These are phyloP conservation scores for Thamnaconus septentrionalis DNA, from an alignment of 2,113 vertebrate genomes.

Conservation along the genomic window DNA sequence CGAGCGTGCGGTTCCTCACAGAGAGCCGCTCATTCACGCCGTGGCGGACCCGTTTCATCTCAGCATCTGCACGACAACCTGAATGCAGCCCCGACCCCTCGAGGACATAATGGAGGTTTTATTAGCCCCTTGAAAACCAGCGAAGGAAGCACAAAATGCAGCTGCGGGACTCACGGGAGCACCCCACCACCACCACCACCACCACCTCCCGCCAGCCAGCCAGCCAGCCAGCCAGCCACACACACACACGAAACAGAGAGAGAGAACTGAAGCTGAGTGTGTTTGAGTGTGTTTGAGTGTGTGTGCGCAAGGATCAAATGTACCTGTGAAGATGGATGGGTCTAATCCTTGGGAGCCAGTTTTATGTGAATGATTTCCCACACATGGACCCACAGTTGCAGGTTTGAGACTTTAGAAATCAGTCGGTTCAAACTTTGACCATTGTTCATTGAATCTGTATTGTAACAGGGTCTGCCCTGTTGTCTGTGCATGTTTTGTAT, in stretches of 20 bases:
- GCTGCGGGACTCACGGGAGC: slow-evolving; percentile 56
- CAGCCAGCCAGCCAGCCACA: no score
- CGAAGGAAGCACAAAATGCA: slow-evolving; percentile 53
- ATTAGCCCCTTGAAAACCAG: slow-evolving; percentile 64
- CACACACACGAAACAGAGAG: not conserved
- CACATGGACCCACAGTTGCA: not conserved
- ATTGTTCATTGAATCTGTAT: no score
- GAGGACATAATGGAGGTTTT: slow-evolving; percentile 69
- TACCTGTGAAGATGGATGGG: slow-evolving; percentile 2
- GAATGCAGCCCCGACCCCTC: slow-evolving; percentile 67
- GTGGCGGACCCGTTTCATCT: slow-evolving; percentile 45
- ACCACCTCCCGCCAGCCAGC: no score
- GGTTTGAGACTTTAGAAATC: no score
- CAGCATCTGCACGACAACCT: slow-evolving; percentile 58
- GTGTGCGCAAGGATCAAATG: slow-evolving; percentile 8
- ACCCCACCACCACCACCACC: slow-evolving; percentile 9
- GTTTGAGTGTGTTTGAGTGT: slow-evolving; percentile 8
- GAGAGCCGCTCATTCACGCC: slow-evolving; percentile 49
- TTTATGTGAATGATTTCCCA: not conserved
- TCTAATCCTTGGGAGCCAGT: not conserved
- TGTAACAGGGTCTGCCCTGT: no score
- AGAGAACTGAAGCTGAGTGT: slow-evolving; percentile 10
- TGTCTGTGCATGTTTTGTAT: no score
- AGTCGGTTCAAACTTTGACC: no score
- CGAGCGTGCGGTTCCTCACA: slow-evolving; percentile 10